Conservation (phyloP, 2,888 invertebrate species). For the Opisthograptis luteolata region DNA sequence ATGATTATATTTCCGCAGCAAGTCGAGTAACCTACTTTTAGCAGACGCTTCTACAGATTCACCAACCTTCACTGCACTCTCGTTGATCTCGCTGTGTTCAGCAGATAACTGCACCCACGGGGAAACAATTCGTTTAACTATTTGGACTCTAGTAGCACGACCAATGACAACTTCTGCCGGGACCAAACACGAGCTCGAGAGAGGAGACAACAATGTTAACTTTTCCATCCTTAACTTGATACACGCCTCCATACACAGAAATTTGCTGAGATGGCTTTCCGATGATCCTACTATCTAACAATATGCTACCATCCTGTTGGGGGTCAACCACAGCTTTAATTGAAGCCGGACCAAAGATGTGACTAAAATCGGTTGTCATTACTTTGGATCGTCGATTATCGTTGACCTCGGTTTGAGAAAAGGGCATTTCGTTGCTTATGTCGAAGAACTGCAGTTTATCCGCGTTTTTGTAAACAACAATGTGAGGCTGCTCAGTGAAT, state of each 20-base stretch:
- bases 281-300: not conserved
- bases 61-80: not conserved
- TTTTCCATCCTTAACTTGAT: not conserved
- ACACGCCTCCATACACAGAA: not conserved
- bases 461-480: slow-evolving; percentile 5
- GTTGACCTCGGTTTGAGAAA: not conserved
- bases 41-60: not conserved
- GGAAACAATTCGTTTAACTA: not conserved
- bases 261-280: not conserved
- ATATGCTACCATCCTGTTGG: not conserved
- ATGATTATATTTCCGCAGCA: not conserved
- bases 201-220: not conserved
- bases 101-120: not conserved
- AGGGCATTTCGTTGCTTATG: slow-evolving; percentile 1
- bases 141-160: not conserved
- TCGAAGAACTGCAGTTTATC: not conserved
- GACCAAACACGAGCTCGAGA: not conserved
- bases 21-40: not conserved
- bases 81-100: not conserved
- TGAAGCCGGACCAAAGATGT: not conserved
- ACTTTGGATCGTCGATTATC: not conserved
- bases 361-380: not conserved
- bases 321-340: not conserved
- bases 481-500: slow-evolving; percentile 5
- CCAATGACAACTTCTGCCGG: not conserved